Conservation (phyloP, 2,888 invertebrate genomes). For the Zonitis immaculata region DNA sequence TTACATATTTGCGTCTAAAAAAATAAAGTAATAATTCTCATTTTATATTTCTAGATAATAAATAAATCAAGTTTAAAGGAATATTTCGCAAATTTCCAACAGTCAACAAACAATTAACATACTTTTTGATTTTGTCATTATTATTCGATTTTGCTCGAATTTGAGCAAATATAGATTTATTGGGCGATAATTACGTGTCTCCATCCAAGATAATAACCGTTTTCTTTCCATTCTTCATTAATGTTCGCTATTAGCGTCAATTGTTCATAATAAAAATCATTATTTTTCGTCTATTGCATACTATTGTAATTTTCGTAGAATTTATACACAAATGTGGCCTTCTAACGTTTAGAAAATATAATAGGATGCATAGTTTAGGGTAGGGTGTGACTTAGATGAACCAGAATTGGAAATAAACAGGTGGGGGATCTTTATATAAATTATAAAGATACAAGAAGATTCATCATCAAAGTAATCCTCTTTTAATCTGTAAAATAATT, state of each 20-base stretch:
- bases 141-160: too few species aligned
- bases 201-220: not conserved
- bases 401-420: slow-evolving; percentile 24
- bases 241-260: not conserved
- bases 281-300: slow-evolving; percentile 5
- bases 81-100: not conserved
- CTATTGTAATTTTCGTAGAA: slow-evolving; percentile 13
- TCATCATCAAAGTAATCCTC: slow-evolving; percentile 18
- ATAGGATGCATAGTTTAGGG: slow-evolving; percentile 29
- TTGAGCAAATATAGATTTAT: too few species aligned
- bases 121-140: too few species aligned
- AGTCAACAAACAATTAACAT: too few species aligned
- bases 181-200: too few species aligned
- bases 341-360: slow-evolving; percentile 11
- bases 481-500: slow-evolving; percentile 9
- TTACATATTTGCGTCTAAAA: not conserved
- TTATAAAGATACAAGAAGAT: slow-evolving; percentile 15
- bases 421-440: slow-evolving; percentile 39
- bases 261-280: not conserved
- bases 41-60: not conserved
- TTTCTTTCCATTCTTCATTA: not conserved
- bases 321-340: slow-evolving; percentile 14
- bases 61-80: not conserved
- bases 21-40: too few species aligned
- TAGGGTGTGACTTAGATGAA: slow-evolving; percentile 37